A percentile compares a stretch with the other conserved stretches of the same genome.
phyloP scores from a whole-genome alignment of 2,888 invertebrate genomes.

The Tinea pellionella region DNA sequence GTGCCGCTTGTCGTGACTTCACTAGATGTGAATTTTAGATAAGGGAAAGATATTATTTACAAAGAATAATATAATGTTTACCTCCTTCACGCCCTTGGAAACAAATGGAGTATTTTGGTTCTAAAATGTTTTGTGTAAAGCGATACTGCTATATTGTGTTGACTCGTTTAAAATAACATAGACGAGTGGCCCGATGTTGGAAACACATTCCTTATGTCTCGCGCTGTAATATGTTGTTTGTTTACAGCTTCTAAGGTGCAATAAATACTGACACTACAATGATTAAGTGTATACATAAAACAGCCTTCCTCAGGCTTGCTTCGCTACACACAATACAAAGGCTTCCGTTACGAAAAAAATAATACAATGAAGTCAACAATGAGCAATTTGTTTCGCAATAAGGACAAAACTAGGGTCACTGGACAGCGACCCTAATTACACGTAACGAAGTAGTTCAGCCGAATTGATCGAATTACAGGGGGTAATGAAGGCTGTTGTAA shows the following conservation, averaged over 20 bases:
- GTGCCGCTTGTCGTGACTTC: conserved; percentile 52
- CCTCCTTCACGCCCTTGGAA: background rate
- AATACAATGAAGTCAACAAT: conserved; percentile 26
- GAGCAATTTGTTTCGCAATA: conserved; percentile 56
- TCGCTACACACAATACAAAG: background rate
- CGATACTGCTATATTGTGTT: conserved; percentile 1
- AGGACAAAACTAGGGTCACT: conserved; percentile 56
- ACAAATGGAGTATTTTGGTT: conserved; percentile 1
- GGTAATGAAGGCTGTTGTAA: background rate
- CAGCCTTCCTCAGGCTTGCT: background rate
- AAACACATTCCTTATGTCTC: conserved; percentile 1
- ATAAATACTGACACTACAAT: background rate
- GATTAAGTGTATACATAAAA: background rate
- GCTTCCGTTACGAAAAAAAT: conserved; percentile 1
- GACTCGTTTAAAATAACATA: conserved; percentile 6
- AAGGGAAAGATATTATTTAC: conserved; percentile 47
- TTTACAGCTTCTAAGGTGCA: conserved; percentile 2
- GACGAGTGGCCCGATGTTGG: background rate
- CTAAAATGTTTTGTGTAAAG: conserved; percentile 4
- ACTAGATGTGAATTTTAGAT: conserved; percentile 47
- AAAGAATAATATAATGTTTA: conserved; percentile 16
- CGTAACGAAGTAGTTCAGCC: conserved; percentile 19
- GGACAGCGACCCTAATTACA: conserved; percentile 58
- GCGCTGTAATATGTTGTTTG: background rate
- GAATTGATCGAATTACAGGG: conserved; percentile 6